phyloP scores from a whole-genome alignment of 2,113 vertebrate species.

The Dipodomys stephensi region DNA sequence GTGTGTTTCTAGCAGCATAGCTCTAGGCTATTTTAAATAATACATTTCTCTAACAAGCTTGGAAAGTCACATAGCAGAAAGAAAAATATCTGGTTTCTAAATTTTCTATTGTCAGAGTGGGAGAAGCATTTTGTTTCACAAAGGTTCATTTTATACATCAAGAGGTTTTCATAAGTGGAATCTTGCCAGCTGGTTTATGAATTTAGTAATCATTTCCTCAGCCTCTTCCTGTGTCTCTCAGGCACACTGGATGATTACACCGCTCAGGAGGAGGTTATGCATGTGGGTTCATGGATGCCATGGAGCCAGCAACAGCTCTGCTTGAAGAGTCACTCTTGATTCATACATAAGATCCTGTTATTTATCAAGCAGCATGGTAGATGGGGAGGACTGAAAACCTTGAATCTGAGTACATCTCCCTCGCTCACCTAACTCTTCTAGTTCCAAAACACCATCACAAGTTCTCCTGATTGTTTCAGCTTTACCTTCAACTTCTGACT shows the following conservation, averaged over 20 bases:
- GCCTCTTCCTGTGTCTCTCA: not conserved
- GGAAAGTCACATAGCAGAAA: conserved; percentile 58
- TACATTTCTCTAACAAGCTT: conserved; percentile 70
- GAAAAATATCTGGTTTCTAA: conserved; percentile 62
- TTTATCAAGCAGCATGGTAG: not conserved
- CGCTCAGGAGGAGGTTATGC: not conserved
- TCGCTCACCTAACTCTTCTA: not conserved
- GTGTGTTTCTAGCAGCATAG: conserved; percentile 63
- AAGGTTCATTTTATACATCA: conserved; percentile 49
- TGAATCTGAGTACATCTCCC: not conserved
- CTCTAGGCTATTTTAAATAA: conserved; percentile 78
- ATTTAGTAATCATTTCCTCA: conserved; percentile 36
- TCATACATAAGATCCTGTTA: not conserved
- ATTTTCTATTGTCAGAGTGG: conserved; percentile 63
- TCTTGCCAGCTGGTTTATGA: conserved; percentile 39
- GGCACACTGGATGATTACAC: not conserved
- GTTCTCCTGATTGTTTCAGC: not conserved
- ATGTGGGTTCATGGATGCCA: not conserved
- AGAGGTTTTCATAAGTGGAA: conserved; percentile 43
- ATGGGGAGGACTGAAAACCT: not conserved
- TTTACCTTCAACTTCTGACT: not conserved
- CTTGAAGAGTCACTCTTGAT: not conserved
- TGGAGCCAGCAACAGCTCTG: not conserved
- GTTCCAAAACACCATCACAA: not conserved
- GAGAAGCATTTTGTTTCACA: conserved; percentile 73